Evolutionary conservation across 2,888 invertebrate species (phyloP).

Genomic region (Bimastos eiseni): DNA sequence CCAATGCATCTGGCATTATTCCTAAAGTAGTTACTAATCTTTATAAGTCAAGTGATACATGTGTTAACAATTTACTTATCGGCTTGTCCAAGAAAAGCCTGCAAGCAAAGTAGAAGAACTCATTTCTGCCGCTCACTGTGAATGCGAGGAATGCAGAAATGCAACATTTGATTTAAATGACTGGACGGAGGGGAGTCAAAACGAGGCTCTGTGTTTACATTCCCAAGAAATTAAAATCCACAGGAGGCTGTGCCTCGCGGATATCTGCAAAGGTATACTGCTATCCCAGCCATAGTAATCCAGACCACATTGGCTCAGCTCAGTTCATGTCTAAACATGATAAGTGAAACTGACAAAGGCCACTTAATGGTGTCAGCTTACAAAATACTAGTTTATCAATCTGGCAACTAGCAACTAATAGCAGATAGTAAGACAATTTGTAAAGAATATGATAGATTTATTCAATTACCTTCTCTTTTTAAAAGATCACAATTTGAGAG

Average conservation of each 20-base stretch:
- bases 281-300: background rate
- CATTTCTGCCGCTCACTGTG: background rate
- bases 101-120: background rate
- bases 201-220: background rate
- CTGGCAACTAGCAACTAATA: too few species aligned
- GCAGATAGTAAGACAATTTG: background rate
- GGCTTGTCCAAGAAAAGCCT: background rate
- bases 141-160: background rate
- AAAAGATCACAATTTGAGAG: too few species aligned
- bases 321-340: background rate
- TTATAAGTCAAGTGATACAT: background rate
- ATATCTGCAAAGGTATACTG: background rate
- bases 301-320: background rate
- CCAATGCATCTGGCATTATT: background rate
- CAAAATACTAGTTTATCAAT: background rate
- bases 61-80: background rate
- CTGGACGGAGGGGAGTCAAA: background rate
- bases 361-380: background rate
- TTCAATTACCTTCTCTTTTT: background rate
- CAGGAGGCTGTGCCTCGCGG: background rate
- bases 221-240: background rate
- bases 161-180: background rate
- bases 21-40: background rate
- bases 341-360: background rate
- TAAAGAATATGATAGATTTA: background rate